phyloP scores from a whole-genome alignment of 2,113 vertebrate species.

The Bos indicus region DNA sequence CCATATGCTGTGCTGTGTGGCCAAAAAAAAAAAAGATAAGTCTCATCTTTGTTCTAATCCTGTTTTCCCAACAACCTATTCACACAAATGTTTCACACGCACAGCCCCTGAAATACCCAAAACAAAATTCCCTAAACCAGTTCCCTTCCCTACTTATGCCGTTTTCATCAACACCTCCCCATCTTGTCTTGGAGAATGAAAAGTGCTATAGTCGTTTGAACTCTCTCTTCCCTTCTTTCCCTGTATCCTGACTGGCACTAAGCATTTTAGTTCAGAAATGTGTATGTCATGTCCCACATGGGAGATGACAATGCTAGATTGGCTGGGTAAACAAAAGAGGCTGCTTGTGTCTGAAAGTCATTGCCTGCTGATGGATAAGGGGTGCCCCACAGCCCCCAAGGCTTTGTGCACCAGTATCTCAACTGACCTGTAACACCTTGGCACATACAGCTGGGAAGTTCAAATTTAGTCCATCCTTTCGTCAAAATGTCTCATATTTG shows the following conservation, averaged over 20 bases:
- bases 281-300: neutral
- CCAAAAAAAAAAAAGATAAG: neutral
- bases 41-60: neutral
- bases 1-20: neutral
- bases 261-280: neutral
- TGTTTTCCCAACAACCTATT: neutral
- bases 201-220: neutral
- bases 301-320: neutral
- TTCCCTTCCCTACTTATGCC: neutral
- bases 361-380: neutral
- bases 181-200: constrained; percentile 9
- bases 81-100: neutral
- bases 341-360: neutral
- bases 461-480: neutral
- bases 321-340: neutral
- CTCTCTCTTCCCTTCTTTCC: neutral
- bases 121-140: neutral
- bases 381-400: neutral
- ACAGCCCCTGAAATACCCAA: neutral
- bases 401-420: neutral
- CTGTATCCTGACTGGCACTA: neutral
- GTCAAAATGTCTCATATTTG: neutral
- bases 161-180: neutral
- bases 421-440: neutral
- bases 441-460: neutral